Evolutionary conservation across 2,888 invertebrate genomes (phyloP), one percentile per base, ranked within the genome.

Genomic region (Bombyx huttoni): DNA sequence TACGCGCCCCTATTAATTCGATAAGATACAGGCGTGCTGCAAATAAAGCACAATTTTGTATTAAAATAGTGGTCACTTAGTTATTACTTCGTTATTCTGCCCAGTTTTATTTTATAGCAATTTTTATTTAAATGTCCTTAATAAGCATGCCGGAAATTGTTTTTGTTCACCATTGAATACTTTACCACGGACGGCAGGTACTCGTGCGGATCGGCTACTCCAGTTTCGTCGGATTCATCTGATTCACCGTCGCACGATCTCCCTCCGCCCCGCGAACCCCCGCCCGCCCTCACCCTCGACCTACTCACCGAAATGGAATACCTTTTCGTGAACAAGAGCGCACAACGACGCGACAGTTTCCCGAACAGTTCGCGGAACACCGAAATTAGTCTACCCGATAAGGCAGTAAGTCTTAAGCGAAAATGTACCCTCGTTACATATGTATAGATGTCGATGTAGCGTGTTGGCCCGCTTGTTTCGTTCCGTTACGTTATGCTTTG

Each of bases 281-380:
- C 81, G 0, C 69, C 78, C 0, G 64, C 72, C 0, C 66, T 83
- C 0, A 82, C 82, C 0, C 74, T 86, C n/a, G 85, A 88, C 52
- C 70, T 88, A 3, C 76, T 86, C 54, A 83, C 78, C 0, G 87
- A 88, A 59, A 86, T 87, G 86, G 81, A 85, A 62, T 78, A 69
- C 58, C 73, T 86, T 8, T 83, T 88, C 63, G 62, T 70, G 33
- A 74, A 68, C 56, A 73, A 75, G 53, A 70, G 64, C 53, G 53
- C 65, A 46, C 68, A 72, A 53, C 73, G 78, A 12, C 71, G 82
- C 12, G 80, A 81, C 63, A 79, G 78, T 61, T 73, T 70, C 54
- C 82, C 81, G 1, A 76, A 73, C 61, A 76, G 67, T 56, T 67
- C 80, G 52, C 69, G 64, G 58, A 68, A 67, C 56, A 65, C 75